Conservation (phyloP, 2,797 vertebrate species). For the Phalloptychus januarius region DNA sequence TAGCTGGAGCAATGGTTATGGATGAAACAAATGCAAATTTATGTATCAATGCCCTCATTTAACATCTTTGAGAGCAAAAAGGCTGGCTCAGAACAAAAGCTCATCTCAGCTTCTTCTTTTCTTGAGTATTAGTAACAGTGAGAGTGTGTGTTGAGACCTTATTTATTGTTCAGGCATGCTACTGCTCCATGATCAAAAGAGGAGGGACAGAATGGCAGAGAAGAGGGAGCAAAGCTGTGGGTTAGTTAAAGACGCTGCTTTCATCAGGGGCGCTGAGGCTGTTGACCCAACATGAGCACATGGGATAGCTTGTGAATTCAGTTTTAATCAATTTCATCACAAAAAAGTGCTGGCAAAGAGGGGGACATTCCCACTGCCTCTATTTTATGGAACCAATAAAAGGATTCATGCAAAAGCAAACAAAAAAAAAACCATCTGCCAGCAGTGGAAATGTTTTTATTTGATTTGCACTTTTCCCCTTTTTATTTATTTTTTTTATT, state of each 20-base stretch:
- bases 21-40: conserved; percentile 73
- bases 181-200: conserved; percentile 62
- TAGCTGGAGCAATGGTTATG: conserved; percentile 39
- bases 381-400: neutral
- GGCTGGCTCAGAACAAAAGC: conserved; percentile 51
- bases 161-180: conserved; percentile 64
- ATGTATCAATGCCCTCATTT: conserved; percentile 71
- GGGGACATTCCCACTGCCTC: neutral
- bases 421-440: neutral
- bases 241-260: conserved; percentile 43
- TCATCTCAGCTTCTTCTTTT: conserved; percentile 44
- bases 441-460: neutral
- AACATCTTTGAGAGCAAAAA: conserved; percentile 52
- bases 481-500: too few relatives aligned
- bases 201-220: conserved; percentile 26
- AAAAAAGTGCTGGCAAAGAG: neutral
- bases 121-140: conserved; percentile 20
- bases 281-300: conserved; percentile 41
- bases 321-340: conserved; percentile 9
- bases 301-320: conserved; percentile 19
- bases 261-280: conserved; percentile 41
- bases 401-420: neutral
- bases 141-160: conserved; percentile 19
- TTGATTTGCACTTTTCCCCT: too few relatives aligned
- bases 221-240: conserved; percentile 34